Conservation (phyloP, 2,888 invertebrate genomes). For the Prenolepis imparis region DNA sequence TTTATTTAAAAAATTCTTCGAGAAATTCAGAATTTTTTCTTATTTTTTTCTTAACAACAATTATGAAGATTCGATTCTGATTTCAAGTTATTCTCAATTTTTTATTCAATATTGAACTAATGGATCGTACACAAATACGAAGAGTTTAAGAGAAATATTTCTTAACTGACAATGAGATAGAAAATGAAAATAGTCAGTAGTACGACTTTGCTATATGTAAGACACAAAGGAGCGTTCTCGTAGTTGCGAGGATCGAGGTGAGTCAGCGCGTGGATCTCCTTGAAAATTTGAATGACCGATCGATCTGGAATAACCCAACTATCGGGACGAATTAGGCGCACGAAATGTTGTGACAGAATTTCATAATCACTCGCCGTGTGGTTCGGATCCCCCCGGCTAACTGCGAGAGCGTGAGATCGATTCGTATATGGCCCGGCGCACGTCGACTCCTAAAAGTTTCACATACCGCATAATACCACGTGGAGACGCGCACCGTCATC, state of each 20-base stretch:
- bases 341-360: slow-evolving; percentile 79
- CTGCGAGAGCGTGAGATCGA: slow-evolving; percentile 77
- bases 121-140: neutral
- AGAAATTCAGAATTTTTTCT: neutral
- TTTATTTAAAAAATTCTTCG: neutral
- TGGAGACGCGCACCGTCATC: slow-evolving; percentile 58
- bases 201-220: neutral
- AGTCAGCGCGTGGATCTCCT: slow-evolving; percentile 36
- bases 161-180: neutral
- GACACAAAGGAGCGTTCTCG: neutral
- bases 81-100: neutral
- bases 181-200: neutral
- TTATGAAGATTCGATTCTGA: neutral
- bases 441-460: slow-evolving; percentile 50
- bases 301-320: slow-evolving; percentile 33
- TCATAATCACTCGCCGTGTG: slow-evolving; percentile 74
- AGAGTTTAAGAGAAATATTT: neutral
- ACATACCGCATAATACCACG: slow-evolving; percentile 48
- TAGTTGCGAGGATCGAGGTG: neutral
- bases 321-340: slow-evolving; percentile 59
- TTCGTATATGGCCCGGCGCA: slow-evolving; percentile 58
- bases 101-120: neutral
- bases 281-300: slow-evolving; percentile 58
- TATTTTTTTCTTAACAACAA: neutral
- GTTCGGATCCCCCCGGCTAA: slow-evolving; percentile 66